Evolutionary conservation across 2,113 vertebrate species (phyloP).

Genomic region (Aleadryas rufinucha): DNA sequence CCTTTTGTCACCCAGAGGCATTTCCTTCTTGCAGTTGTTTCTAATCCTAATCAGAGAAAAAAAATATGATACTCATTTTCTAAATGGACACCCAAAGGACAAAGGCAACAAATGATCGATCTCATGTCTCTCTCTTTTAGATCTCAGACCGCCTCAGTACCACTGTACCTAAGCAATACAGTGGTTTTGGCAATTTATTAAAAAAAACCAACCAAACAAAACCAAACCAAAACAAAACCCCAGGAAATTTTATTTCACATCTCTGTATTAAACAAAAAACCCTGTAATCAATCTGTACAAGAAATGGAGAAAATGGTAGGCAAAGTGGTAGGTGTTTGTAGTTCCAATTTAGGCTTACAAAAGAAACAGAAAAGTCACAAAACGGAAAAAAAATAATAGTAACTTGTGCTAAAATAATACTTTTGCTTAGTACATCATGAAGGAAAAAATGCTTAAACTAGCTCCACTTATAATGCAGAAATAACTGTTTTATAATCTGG

Average conservation of each 20-base stretch:
- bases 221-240: accelerated
- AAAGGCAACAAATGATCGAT: not conserved
- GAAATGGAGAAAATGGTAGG: not conserved
- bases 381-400: not conserved
- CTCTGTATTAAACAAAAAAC: not conserved
- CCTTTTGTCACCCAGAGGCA: not conserved
- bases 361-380: not conserved
- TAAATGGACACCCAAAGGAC: not conserved
- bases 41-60: not conserved
- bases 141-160: not conserved
- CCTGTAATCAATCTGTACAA: not conserved
- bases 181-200: not conserved
- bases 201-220: no score
- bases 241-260: not conserved
- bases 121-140: not conserved
- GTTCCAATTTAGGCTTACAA: not conserved
- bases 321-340: not conserved
- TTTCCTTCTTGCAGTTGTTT: not conserved
- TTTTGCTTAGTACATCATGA: not conserved
- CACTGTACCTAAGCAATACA: not conserved
- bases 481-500: not conserved
- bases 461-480: not conserved
- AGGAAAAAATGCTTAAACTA: not conserved
- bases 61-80: not conserved
- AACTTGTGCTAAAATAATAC: not conserved